Conservation (phyloP, 2,113 vertebrate species). For the Archocentrus centrarchus region DNA sequence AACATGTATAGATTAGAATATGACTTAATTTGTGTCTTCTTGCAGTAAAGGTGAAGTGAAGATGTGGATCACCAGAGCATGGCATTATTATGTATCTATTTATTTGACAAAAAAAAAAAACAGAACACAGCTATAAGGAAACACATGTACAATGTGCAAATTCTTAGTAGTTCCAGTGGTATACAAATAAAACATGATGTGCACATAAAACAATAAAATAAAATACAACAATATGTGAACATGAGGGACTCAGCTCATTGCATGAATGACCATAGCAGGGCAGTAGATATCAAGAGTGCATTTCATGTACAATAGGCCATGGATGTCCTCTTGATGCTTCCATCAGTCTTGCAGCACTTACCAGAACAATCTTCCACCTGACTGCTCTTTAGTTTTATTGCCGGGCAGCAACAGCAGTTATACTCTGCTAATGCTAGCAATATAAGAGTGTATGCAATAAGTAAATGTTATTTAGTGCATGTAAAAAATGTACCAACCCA, state of each 20-base stretch:
- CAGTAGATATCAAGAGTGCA: conserved; percentile 36
- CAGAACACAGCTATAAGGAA: not conserved
- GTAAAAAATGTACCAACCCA: not conserved
- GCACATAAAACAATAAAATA: not conserved
- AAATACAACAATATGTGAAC: not conserved
- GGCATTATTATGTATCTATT: not conserved
- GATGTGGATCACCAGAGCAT: not conserved
- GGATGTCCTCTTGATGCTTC: conserved; percentile 42
- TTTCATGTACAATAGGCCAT: conserved; percentile 45
- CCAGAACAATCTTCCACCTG: conserved; percentile 47
- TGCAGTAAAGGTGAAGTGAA: not conserved
- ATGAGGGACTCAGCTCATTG: conserved; percentile 15
- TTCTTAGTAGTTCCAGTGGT: conserved; percentile 1
- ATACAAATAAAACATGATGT: not conserved
- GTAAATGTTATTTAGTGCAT: conserved; percentile 24
- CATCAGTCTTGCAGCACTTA: conserved; percentile 56
- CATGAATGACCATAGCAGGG: conserved; percentile 20
- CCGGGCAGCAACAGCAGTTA: conserved; percentile 44
- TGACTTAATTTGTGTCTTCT: conserved; percentile 11
- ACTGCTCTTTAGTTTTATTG: conserved; percentile 50
- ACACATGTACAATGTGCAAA: not conserved
- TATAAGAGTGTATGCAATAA: conserved; percentile 27
- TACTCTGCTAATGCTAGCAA: conserved; percentile 31
- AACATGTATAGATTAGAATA: conserved; percentile 10
- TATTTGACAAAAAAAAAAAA: not conserved